Conservation (phyloP, 2,888 invertebrate genomes). For the Metacarcinus magister region DNA sequence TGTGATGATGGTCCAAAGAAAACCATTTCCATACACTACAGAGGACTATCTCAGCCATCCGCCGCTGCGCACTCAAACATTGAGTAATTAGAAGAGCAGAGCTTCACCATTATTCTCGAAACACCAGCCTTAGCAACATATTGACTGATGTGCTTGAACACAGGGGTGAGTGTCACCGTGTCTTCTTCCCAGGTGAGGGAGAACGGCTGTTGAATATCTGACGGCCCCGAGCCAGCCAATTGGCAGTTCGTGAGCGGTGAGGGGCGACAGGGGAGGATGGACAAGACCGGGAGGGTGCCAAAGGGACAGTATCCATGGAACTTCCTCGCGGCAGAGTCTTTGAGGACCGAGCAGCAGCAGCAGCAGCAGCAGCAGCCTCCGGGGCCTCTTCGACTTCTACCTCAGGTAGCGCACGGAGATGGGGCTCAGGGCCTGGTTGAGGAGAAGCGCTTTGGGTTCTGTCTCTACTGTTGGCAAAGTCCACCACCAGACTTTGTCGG, state of each 20-base stretch:
- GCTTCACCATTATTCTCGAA: background rate
- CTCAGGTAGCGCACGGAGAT: slow-evolving; percentile 55
- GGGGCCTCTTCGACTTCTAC: slow-evolving; percentile 58
- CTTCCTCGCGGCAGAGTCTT: slow-evolving; percentile 74
- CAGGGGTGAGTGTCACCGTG: slow-evolving; percentile 68
- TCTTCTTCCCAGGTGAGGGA: slow-evolving; percentile 78
- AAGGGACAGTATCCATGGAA: slow-evolving; percentile 57
- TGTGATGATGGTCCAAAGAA: background rate
- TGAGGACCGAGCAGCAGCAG: slow-evolving; percentile 67
- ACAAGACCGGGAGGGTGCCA: slow-evolving; percentile 79
- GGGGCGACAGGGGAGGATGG: slow-evolving; percentile 82
- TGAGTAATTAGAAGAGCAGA: background rate
- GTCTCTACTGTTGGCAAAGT: slow-evolving; percentile 74
- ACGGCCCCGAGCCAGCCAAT: slow-evolving; percentile 79
- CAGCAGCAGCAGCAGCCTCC: background rate
- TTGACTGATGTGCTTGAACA: background rate
- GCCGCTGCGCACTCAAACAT: background rate
- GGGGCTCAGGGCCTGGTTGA: slow-evolving; percentile 49
- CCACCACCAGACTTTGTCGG: slow-evolving; percentile 79
- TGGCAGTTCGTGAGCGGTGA: slow-evolving; percentile 76
- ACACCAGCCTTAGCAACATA: background rate
- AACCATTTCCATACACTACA: background rate
- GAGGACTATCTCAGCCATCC: background rate
- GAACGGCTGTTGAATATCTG: slow-evolving; percentile 81
- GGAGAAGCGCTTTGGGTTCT: slow-evolving; percentile 72